Conservation (phyloP, 2,888 invertebrate species). For the Malacosoma neustria region DNA sequence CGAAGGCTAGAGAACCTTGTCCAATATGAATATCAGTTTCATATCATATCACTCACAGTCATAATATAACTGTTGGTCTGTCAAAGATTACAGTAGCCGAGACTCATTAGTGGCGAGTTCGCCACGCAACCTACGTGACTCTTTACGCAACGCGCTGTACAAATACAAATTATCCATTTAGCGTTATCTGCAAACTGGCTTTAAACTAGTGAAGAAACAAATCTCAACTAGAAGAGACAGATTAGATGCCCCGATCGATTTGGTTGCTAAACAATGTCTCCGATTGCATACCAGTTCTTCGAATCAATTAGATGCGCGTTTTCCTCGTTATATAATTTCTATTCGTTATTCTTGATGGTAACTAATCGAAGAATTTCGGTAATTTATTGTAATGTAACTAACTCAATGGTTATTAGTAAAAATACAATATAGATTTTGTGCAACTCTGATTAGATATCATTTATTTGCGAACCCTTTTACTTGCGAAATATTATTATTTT, state of each 20-base stretch:
- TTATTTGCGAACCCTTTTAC: too few species aligned
- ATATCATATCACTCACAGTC: slow-evolving; percentile 26
- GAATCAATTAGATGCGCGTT: not conserved
- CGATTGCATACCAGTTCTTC: not conserved
- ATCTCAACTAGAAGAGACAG: slow-evolving; percentile 25
- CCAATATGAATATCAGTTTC: slow-evolving; percentile 28
- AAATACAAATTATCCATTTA: slow-evolving; percentile 63
- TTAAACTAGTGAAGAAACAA: slow-evolving; percentile 25
- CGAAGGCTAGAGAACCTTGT: slow-evolving; percentile 9
- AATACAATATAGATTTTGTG: too few species aligned
- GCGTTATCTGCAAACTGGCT: slow-evolving; percentile 46
- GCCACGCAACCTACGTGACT: slow-evolving; percentile 36
- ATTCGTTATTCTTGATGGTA: not conserved
- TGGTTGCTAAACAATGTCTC: not conserved
- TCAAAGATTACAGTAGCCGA: slow-evolving; percentile 40
- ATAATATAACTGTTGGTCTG: slow-evolving; percentile 27
- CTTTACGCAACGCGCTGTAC: slow-evolving; percentile 54
- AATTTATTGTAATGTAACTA: too few species aligned
- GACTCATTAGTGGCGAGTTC: slow-evolving; percentile 27
- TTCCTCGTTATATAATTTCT: not conserved
- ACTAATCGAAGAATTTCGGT: not conserved
- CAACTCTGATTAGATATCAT: too few species aligned
- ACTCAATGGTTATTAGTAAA: too few species aligned
- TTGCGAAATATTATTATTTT: too few species aligned
- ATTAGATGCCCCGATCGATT: slow-evolving; percentile 2